Percentiles rank a stretch among this genome's conserved stretches.
These are phyloP conservation scores for Sycophila sp. DNA, from an alignment of 1,140 invertebrate genomes.

Conservation along the genomic window DNA sequence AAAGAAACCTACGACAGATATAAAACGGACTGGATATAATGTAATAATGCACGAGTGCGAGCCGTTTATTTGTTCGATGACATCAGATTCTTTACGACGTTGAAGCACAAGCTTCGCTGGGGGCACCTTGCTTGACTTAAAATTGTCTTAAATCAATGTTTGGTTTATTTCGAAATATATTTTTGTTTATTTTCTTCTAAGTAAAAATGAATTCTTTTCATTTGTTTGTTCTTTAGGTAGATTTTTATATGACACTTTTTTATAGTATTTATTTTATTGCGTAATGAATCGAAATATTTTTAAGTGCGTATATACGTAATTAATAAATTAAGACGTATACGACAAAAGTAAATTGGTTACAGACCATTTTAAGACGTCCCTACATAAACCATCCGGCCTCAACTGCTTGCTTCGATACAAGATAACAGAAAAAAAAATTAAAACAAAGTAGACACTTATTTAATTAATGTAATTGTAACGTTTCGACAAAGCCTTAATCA, in stretches of 20 bases:
- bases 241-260: too few relatives aligned
- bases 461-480: background rate
- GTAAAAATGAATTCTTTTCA: too few relatives aligned
- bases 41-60: background rate
- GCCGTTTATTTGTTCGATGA: constrained; percentile 7
- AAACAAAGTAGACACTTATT: background rate
- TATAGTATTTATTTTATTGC: too few relatives aligned
- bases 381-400: constrained; percentile 21
- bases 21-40: background rate
- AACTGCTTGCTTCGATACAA: constrained; percentile 23
- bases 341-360: background rate
- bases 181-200: background rate
- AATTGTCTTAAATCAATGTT: constrained; percentile 20
- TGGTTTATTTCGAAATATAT: background rate
- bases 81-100: background rate
- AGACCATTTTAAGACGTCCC: constrained; percentile 11
- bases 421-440: background rate
- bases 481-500: constrained; percentile 15
- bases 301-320: too few relatives aligned
- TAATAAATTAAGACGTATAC: too few relatives aligned
- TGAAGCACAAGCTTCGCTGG: constrained; percentile 9
- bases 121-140: background rate
- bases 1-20: background rate
- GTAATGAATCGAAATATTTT: too few relatives aligned
- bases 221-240: too few relatives aligned